Evolutionary conservation across 2,888 invertebrate genomes (phyloP).

Genomic region (Disparrhopalites patrizii): DNA sequence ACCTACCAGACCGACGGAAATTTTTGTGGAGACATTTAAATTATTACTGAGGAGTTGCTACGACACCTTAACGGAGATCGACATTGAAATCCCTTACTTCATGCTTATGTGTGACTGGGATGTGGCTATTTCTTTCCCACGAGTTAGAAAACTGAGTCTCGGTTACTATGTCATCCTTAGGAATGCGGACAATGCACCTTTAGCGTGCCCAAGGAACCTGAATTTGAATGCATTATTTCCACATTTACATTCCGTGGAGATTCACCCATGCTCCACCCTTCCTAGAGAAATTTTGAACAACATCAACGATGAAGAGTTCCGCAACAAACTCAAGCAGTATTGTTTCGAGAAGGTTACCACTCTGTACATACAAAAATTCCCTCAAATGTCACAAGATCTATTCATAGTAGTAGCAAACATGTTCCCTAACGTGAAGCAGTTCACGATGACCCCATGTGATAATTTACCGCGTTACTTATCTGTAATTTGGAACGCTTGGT

Average conservation of each 20-base stretch:
- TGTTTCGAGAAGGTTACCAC: not conserved
- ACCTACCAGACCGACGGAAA: not conserved
- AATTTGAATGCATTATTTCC: not conserved
- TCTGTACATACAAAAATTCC: not conserved
- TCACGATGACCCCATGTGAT: not conserved
- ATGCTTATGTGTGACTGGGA: constrained; percentile 1
- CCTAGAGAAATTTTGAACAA: not conserved
- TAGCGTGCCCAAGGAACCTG: too few relatives aligned
- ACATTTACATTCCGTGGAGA: not conserved
- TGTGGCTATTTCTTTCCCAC: not conserved
- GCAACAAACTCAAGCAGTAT: not conserved
- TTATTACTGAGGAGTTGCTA: not conserved
- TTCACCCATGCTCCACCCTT: not conserved
- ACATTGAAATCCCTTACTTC: not conserved
- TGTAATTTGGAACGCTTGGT: not conserved
- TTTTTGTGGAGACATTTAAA: not conserved
- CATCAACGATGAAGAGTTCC: constrained; percentile 2
- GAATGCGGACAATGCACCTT: not conserved
- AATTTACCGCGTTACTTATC: not conserved
- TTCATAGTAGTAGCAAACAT: not conserved
- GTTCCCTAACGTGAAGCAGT: constrained; percentile 4
- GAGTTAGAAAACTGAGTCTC: not conserved
- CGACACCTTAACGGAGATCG: not conserved
- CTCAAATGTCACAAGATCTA: not conserved
- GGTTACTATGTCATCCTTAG: not conserved